A percentile compares a stretch with the other conserved stretches of the same genome.
Evolutionary conservation across 2,888 invertebrate species (phyloP).

Genomic region (Agrochola macilenta): DNA sequence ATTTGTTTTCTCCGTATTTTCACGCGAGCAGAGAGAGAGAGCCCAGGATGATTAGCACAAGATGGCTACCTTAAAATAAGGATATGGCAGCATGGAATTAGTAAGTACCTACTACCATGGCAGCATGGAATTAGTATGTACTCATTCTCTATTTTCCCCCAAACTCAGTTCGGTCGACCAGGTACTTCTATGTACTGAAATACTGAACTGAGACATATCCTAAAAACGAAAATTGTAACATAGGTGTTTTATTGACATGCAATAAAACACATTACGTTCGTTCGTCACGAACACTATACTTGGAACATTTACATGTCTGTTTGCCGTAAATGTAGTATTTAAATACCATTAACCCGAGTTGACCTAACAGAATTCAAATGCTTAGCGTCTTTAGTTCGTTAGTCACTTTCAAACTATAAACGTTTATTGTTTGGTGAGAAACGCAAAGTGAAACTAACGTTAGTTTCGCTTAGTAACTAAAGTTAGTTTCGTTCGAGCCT

Average conservation of each 20-base stretch:
- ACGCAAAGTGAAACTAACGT: background rate
- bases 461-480: background rate
- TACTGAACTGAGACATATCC: background rate
- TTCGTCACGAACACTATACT: background rate
- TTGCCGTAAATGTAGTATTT: background rate
- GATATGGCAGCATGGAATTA: too few relatives aligned
- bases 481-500: background rate
- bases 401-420: background rate
- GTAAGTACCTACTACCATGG: too few relatives aligned
- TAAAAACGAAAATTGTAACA: conserved; percentile 2
- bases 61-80: too few relatives aligned
- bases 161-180: too few relatives aligned
- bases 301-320: background rate
- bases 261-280: background rate
- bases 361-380: background rate
- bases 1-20: too few relatives aligned
- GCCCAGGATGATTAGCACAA: too few relatives aligned
- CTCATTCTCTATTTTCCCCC: too few relatives aligned
- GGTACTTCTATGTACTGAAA: background rate
- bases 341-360: background rate
- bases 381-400: background rate
- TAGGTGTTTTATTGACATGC: too few relatives aligned
- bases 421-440: background rate
- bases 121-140: too few relatives aligned
- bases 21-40: too few relatives aligned